Base-by-base conservation (phyloP, 1,140 invertebrate species). In the Heliconius hermathena region DNA sequence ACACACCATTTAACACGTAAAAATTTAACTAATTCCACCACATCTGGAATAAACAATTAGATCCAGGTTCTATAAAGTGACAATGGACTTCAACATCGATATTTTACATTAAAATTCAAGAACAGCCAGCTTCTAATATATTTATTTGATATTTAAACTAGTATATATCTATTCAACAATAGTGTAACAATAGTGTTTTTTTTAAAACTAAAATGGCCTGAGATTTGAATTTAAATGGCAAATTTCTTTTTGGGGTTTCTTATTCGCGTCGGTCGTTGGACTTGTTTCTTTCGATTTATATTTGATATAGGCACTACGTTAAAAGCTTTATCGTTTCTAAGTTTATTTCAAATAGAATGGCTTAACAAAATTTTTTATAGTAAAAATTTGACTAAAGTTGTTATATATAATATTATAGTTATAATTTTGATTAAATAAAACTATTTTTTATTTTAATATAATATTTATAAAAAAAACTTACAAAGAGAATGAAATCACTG, bases 221-320 rank as follows among this genome's bases (percentile, higher is more conserved):
- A 90, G 86, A 89, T 85, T 81, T 74, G 87, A 90, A 93, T 92
- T 92, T 92, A 91, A 93, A 92, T 93, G 16, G 41, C 41, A 46
- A 91, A n/a, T 88, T 20, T 52, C 49, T 52, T 20, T 52, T 52
- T 52, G 88, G 90, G 88, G 87, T 66, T 66, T 29, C 89, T 87
- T 88, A 52, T 52, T 18, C 87, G 86, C 90, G 87, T 88, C 87
- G 85, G 82, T 87, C 86, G 87, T 88, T 87, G 81, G 83, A 80
- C 85, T 82, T 81, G 80, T 82, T 77, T 74, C 72, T 82, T 79
- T 83, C 79, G 76, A 82, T 85, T 82, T 84, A 66, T 66, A 52
- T 52, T 52, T 52, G 3, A 52, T 16, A 1, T 46, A 72, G 76
- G 78, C 82, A 85, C 83, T 84, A 83, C 78, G 83, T 78, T 83